Evolutionary conservation across 2,888 invertebrate genomes (phyloP).

Genomic region (Xanthorhoe spadicearia): DNA sequence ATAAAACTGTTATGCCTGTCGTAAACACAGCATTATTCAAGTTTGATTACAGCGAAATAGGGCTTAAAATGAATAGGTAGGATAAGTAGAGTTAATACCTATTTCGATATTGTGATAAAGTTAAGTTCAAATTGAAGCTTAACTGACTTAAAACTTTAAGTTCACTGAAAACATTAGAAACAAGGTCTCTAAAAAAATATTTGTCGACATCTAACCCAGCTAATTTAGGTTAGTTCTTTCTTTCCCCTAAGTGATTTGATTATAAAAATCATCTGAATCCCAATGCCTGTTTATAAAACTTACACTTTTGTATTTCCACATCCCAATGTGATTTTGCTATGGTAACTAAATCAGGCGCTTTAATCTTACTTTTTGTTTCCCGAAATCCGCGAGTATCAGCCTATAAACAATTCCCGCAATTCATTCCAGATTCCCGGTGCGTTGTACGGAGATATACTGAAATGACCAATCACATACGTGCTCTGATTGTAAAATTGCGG

Average conservation of each 20-base stretch:
- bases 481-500: slow-evolving; percentile 60
- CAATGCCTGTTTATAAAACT: not conserved
- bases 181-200: too few species aligned
- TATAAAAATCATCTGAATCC: too few species aligned
- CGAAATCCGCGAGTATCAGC: slow-evolving; percentile 59
- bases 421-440: slow-evolving; percentile 74
- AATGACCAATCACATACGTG: slow-evolving; percentile 82
- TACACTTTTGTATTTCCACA: not conserved
- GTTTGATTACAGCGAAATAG: slow-evolving; percentile 23
- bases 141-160: not conserved
- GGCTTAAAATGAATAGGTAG: not conserved
- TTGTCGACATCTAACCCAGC: too few species aligned
- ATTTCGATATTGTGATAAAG: not conserved
- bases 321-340: slow-evolving; percentile 45
- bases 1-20: slow-evolving; percentile 47
- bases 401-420: slow-evolving; percentile 73
- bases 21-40: slow-evolving; percentile 47
- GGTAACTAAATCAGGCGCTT: slow-evolving; percentile 48
- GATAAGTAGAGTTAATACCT: not conserved
- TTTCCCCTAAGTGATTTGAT: too few species aligned
- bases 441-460: slow-evolving; percentile 80
- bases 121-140: not conserved
- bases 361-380: slow-evolving; percentile 44
- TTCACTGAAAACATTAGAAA: too few species aligned
- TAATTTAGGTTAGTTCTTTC: too few species aligned